Evolutionary conservation across 2,113 vertebrate genomes (phyloP), one percentile per base, ranked within the genome.

Genomic region (Picathartes gymnocephalus): DNA sequence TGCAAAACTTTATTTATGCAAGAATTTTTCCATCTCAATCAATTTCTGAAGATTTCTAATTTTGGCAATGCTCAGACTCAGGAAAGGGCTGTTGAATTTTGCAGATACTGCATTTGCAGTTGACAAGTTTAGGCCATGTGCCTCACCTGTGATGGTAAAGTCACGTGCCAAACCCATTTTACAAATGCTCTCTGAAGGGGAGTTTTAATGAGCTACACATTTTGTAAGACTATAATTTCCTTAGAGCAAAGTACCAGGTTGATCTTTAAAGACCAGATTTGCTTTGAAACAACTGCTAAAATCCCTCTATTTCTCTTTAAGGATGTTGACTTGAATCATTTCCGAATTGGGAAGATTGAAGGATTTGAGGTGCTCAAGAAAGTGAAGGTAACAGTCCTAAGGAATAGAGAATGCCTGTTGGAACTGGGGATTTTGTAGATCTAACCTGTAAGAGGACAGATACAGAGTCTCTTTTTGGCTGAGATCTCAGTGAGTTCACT

Each of bases 291-390:
- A 64, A 2, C 33, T 71, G 54, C 77, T 90, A 82, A 70, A 70
- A 90, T 54, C 14, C 9, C 14, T 88, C 42, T 12, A 4, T 86
- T 96, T 93, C 69, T 85, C 57, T 94, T 98, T 51, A 91, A 99
- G 99, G 99, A 99, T 83, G 98, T 99, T 83, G 99, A 99, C 97
- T 98, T 99, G 91, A 99, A 99, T 97, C 99, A 99, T 89, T 99
- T 98, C 95, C 98, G 99, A 88, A 99, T 99, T 96, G 99, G 99
- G 77, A 99, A 98, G 91, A 99, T 99, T 57, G 99, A 99, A 97
- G 99, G 99, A 30, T 98, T 99, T 82, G 99, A 99, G 80, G 99
- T 99, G 73, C 98, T 99, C 87, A 98, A 97, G 97, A 99, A 99
- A 97, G 99, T 99, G 76, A 99, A 99, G 99, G 99, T 99, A 97